These are phyloP conservation scores for Lasiurus borealis DNA, from an alignment of 2,113 vertebrate genomes.

Conservation along the genomic window DNA sequence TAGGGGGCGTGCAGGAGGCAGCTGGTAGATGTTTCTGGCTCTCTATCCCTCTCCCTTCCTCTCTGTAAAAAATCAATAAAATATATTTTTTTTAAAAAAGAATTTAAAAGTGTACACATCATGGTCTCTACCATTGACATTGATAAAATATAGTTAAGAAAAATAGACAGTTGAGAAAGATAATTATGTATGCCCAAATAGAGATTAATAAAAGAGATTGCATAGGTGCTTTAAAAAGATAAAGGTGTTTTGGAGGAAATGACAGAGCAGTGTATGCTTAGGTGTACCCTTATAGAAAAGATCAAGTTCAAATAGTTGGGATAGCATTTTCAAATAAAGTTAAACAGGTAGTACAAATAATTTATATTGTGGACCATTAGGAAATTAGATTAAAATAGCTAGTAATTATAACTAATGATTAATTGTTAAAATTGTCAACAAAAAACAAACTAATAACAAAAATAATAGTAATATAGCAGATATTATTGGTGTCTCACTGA, in stretches of 20 bases:
- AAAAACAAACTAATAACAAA: conserved; percentile 2
- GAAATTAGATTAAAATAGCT: conserved; percentile 38
- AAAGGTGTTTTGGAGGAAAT: conserved; percentile 31
- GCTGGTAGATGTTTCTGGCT: too few species aligned
- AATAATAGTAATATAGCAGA: conserved; percentile 7
- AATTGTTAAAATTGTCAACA: conserved; percentile 45
- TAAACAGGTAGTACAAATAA: neutral
- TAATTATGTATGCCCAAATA: conserved; percentile 47
- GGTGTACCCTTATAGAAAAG: neutral
- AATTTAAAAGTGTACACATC: neutral
- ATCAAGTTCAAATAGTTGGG: neutral
- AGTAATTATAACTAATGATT: neutral
- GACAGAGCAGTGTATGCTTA: neutral
- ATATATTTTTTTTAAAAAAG: neutral
- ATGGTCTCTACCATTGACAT: neutral
- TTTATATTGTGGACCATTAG: conserved; percentile 4
- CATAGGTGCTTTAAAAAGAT: neutral
- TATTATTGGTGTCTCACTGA: neutral
- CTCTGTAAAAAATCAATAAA: too few species aligned
- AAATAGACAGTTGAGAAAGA: conserved; percentile 32
- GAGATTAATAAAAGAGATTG: conserved; percentile 38
- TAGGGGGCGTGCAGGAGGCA: too few species aligned
- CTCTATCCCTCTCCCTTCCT: too few species aligned
- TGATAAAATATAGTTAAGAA: conserved; percentile 32
- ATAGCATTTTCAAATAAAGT: conserved; percentile 37